Conservation (phyloP, 1,140 invertebrate species). For the Cotesia chilonis region DNA sequence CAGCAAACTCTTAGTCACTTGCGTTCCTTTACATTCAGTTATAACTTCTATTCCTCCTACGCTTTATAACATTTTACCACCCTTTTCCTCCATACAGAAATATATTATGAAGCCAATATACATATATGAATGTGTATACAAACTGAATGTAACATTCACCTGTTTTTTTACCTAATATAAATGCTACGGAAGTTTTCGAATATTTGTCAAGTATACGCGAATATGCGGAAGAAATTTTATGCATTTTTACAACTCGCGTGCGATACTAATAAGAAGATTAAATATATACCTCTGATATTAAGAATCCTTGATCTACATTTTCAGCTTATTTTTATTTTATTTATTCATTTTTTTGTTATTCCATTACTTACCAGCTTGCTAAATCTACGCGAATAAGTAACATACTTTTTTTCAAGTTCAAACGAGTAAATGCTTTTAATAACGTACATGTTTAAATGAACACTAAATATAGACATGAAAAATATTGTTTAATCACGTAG, state of each 20-base stretch:
- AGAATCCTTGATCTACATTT: slow-evolving; percentile 23
- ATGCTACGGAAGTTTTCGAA: neutral
- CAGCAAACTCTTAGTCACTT: too few relatives aligned
- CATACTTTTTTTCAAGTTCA: too few relatives aligned
- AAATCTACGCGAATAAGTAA: too few relatives aligned
- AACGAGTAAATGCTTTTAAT: too few relatives aligned
- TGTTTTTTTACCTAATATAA: neutral
- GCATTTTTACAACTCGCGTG: slow-evolving; percentile 26
- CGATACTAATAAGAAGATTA: slow-evolving; percentile 1
- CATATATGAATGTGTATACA: neutral
- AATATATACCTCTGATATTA: slow-evolving; percentile 10
- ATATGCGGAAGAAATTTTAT: neutral
- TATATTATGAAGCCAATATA: too few relatives aligned
- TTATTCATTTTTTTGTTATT: neutral
- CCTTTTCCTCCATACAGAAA: too few relatives aligned
- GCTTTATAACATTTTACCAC: too few relatives aligned
- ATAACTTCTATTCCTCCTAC: too few relatives aligned
- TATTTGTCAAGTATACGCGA: slow-evolving; percentile 16
- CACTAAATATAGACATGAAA: neutral
- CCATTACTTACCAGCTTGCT: neutral
- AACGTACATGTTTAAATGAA: neutral
- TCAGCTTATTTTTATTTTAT: neutral
- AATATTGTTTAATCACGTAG: too few relatives aligned
- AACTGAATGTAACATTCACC: neutral
- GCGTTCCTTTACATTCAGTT: too few relatives aligned